Base-by-base conservation (phyloP, 2,797 vertebrate genomes). In the Hapalemur alaotrensis region DNA sequence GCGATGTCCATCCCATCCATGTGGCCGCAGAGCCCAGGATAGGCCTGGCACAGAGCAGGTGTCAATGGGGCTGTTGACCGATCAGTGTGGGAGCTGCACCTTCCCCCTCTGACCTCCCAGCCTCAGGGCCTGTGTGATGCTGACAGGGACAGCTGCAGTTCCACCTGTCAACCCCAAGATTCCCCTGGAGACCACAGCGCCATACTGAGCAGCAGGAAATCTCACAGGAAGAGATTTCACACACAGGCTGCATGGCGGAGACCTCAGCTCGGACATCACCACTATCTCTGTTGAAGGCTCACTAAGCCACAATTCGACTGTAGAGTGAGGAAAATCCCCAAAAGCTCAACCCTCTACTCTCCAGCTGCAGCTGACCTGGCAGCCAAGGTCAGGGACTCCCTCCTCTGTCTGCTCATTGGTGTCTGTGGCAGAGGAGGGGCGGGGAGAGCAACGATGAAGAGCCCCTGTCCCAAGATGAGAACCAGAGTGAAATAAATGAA, bases 271-370 rank as follows among this genome's bases (percentile, higher is more conserved):
- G 7, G 4, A 79, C 89, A 76, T 65, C 93, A 61, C 32, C 95
- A 75, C 57, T 67, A 63, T 30, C 46, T 50, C 94, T 82, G 41
- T 12, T 83, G 92, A 96, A 95, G 80, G 12, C 73, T 98, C 0
- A 0, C 86, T 85, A 86, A 96, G 80, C 69, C 92, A 80, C 1
- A 6, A 46, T 72, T 80, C 38, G 14, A 83, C 50, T 59, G 14
- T 30, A 35, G 30, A 23, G 25, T 57, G 63, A 83, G 18, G 8
- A 32, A 65, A 80, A 32, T 67, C 88, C 30, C 38, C 41, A 6
- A 59, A 94, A 83, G 32, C 81, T 63, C 23, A 1, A 0, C 35
- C 41, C 18, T 84, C 85, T 82, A 20, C 41, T 73, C 87, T 91
- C 22, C 0, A 1, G 43, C 30, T 43, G 87, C 91, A 91, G 48